Evolutionary conservation across 2,113 vertebrate genomes (phyloP), one percentile per base, ranked within the genome.

Genomic region (Rhea americana): DNA sequence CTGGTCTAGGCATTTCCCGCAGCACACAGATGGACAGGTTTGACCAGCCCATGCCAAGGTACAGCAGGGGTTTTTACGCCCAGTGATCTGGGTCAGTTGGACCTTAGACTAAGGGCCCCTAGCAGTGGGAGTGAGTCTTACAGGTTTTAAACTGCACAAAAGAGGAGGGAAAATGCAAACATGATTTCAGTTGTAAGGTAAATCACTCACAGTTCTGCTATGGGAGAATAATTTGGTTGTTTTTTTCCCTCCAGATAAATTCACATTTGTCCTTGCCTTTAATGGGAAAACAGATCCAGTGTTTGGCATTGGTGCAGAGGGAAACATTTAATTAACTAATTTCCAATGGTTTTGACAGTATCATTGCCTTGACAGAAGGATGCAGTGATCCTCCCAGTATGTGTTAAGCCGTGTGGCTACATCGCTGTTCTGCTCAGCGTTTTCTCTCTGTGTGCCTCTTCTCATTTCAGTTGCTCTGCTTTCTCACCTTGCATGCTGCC

Each of bases 401-500:
- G 0, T 1, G 0, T 37, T 47, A 72, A 45, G 62, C 48, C 5
- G 2, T 0, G 0, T 28, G 19, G 39, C 67, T 67, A n/a, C 50
- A 41, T 71, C 12, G 22, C 35, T 63, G 86, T 59, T 50, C 84
- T 68, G 56, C 76, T 80, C 59, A 43, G 68, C 8, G 0, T 58
- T 95, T 87, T 89, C 66, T 80, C 45, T 93, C 68, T 48, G 16
- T 62, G 75, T 85, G 63, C 79, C 71, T 91, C 13, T 6, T 53
- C 73, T 68, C 7, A 8, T 85, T 75, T 84, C 48, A 85, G 3
- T 88, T 62, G 39, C 71, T 47, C 84, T 37, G 7, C 85, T 73
- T 67, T 89, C 85, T 89, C 66, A 71, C 58, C 72, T 61, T 87
- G 95, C 96, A 93, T 95, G 95, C 84, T 3, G 21, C 53, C 50